A percentile compares a stretch with the other conserved stretches of the same genome.
Evolutionary conservation across 2,888 invertebrate species (phyloP).

Genomic region (Lordiphosa fenestrarum): DNA sequence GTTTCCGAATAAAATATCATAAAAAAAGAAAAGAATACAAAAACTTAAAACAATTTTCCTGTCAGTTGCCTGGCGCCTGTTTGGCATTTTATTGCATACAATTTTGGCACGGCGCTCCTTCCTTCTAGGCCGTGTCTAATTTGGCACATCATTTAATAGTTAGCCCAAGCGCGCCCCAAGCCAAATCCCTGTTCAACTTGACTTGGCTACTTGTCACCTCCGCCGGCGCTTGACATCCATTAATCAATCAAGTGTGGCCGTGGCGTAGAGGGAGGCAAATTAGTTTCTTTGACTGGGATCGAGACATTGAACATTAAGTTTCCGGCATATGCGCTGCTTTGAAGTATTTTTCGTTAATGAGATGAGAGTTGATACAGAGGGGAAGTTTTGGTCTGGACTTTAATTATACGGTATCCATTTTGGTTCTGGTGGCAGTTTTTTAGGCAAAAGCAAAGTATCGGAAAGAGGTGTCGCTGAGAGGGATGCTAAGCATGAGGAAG

Average conservation of each 20-base stretch:
- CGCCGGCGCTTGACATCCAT: constrained; percentile 63
- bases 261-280: constrained; percentile 2
- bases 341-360: constrained; percentile 62
- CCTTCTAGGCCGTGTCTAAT: constrained; percentile 38
- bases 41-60: constrained; percentile 47
- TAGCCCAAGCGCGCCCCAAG: constrained; percentile 28
- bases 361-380: constrained; percentile 57
- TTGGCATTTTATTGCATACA: constrained; percentile 65
- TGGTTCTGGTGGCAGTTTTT: constrained; percentile 13
- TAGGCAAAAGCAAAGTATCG: not conserved
- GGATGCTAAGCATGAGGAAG: too few species aligned
- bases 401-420: constrained; percentile 15
- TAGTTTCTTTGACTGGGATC: constrained; percentile 33
- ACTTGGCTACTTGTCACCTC: constrained; percentile 70
- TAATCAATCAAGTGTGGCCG: constrained; percentile 60
- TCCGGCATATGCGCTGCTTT: constrained; percentile 66
- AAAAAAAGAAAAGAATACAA: constrained; percentile 8
- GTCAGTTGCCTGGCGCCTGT: constrained; percentile 60
- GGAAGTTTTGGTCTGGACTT: constrained; percentile 30
- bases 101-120: constrained; percentile 10
- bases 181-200: constrained; percentile 34
- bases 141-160: constrained; percentile 68
- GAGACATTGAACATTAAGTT: constrained; percentile 65
- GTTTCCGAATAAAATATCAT: constrained; percentile 41
- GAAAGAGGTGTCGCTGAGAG: constrained; percentile 6